A percentile compares a stretch with the other conserved stretches of the same genome.
Evolutionary conservation across 2,113 vertebrate species (phyloP).

Genomic region (Oryzias javanicus): DNA sequence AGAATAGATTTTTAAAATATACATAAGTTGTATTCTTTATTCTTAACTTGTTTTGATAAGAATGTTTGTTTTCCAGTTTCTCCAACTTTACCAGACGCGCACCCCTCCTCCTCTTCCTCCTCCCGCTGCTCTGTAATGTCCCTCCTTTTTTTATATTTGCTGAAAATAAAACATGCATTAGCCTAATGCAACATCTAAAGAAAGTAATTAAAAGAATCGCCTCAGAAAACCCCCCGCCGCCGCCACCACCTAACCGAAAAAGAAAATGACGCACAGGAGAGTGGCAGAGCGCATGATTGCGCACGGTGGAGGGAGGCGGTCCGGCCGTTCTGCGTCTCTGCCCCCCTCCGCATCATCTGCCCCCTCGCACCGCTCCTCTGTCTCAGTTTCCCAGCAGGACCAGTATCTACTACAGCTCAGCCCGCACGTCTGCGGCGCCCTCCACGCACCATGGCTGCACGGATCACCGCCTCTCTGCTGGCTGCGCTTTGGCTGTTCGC

Average conservation of each 20-base stretch:
- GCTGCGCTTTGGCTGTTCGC: constrained; percentile 55
- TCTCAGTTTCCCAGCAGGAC: constrained; percentile 16
- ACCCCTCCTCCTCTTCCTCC: constrained; percentile 29
- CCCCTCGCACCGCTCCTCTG: constrained; percentile 19
- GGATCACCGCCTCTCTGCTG: constrained; percentile 38
- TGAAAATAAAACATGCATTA: constrained; percentile 13
- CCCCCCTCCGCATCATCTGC: constrained; percentile 37
- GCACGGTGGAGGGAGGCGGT: constrained; percentile 41
- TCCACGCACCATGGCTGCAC: constrained; percentile 58
- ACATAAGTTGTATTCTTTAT: no score
- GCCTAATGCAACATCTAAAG: no score
- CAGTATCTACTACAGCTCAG: constrained; percentile 25
- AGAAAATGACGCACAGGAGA: neutral
- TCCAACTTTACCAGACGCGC: constrained; percentile 1
- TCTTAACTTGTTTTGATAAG: no score
- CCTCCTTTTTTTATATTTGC: constrained; percentile 30
- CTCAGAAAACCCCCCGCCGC: no score
- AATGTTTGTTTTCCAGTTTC: neutral
- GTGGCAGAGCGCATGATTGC: neutral
- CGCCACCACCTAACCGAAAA: neutral
- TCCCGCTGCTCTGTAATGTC: constrained; percentile 13
- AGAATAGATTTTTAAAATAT: no score
- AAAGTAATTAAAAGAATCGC: no score
- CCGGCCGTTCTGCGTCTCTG: constrained; percentile 16
- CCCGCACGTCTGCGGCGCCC: constrained; percentile 31